Conservation (phyloP, 2,888 invertebrate species). For the Eustalomyia histrio region DNA sequence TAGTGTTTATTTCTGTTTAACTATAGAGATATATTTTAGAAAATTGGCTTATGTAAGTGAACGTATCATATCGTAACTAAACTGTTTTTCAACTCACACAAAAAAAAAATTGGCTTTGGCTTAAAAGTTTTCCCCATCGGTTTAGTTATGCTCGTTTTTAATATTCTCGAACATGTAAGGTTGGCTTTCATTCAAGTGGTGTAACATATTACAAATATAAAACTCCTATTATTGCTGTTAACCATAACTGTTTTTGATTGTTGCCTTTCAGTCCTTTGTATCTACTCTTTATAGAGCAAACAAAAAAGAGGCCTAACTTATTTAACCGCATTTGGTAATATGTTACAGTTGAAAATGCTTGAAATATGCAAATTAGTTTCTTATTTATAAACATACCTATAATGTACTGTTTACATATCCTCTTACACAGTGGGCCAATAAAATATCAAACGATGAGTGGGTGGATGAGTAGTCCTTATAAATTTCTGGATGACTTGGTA, state of each 20-base stretch:
- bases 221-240: conserved; percentile 20
- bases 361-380: conserved; percentile 44
- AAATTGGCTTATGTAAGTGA: conserved; percentile 13
- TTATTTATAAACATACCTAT: conserved; percentile 17
- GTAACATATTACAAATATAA: not conserved
- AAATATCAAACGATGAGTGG: not conserved
- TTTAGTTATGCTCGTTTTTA: conserved; percentile 29
- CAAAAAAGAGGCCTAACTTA: not conserved
- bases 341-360: conserved; percentile 29
- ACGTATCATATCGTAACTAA: not conserved
- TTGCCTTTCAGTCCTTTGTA: conserved; percentile 35
- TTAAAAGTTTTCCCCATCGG: conserved; percentile 37
- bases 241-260: conserved; percentile 48
- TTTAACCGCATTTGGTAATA: conserved; percentile 32
- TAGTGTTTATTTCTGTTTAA: not conserved
- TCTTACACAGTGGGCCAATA: not conserved
- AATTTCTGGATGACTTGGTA: too few relatives aligned
- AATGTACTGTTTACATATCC: conserved; percentile 18
- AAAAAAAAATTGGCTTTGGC: conserved; percentile 38
- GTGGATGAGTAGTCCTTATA: too few relatives aligned
- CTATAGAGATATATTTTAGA: not conserved
- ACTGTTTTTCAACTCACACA: not conserved
- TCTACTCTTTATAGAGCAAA: not conserved
- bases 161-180: conserved; percentile 16
- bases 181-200: not conserved